Evolutionary conservation across 2,113 vertebrate genomes (phyloP).

Genomic region (Bos javanicus): DNA sequence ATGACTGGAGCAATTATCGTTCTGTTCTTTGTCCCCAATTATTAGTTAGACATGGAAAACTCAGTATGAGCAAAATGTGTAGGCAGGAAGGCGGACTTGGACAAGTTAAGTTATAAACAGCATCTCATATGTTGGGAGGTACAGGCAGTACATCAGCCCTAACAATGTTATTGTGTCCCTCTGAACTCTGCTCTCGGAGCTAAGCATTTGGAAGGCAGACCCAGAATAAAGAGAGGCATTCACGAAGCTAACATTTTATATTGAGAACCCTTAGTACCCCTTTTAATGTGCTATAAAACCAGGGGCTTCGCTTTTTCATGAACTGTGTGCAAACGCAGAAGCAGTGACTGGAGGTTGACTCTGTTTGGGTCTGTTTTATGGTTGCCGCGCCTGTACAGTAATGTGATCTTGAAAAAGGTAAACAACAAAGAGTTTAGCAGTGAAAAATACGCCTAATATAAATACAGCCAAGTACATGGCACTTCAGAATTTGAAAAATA

Average conservation of each 20-base stretch:
- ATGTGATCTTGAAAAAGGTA: constrained; percentile 76
- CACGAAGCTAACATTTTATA: constrained; percentile 16
- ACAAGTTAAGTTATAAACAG: constrained; percentile 12
- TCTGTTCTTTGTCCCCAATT: background rate
- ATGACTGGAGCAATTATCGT: background rate
- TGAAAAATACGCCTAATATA: constrained; percentile 85
- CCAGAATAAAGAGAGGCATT: background rate
- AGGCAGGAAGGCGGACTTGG: background rate
- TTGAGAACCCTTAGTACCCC: constrained; percentile 30
- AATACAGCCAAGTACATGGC: constrained; percentile 62
- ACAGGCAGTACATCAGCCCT: background rate
- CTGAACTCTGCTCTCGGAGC: background rate
- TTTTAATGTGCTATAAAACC: constrained; percentile 62
- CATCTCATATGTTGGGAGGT: background rate
- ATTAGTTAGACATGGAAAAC: constrained; percentile 22
- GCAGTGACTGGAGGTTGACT: constrained; percentile 55
- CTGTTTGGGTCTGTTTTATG: constrained; percentile 71
- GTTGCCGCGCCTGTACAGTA: background rate
- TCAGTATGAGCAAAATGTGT: background rate
- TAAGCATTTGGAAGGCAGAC: background rate
- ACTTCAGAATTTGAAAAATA: constrained; percentile 77
- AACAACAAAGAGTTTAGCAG: constrained; percentile 74
- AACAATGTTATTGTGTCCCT: background rate
- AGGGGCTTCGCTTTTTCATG: constrained; percentile 66
- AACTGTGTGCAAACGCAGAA: constrained; percentile 77